These are phyloP conservation scores for Tricholaema leucomelas DNA, from an alignment of 2,113 vertebrate genomes.

Conservation along the genomic window DNA sequence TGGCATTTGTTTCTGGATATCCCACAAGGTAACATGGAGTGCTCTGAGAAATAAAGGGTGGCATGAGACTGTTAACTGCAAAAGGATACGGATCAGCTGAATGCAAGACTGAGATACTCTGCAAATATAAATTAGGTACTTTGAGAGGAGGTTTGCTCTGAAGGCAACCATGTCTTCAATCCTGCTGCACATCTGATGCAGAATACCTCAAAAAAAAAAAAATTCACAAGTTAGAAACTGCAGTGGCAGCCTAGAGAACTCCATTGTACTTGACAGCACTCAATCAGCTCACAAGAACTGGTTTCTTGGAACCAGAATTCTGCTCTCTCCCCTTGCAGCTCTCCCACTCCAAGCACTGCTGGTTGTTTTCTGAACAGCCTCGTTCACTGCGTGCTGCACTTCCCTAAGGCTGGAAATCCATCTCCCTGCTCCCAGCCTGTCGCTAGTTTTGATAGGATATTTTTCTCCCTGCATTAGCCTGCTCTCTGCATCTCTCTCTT, in stretches of 20 bases:
- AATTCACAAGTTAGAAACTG: not conserved
- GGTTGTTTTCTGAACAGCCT: not conserved
- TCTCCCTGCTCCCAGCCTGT: not conserved
- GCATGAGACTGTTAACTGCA: not conserved
- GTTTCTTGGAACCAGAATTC: accelerated
- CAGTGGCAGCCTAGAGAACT: not conserved
- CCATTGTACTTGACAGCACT: not conserved
- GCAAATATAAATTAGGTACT: not conserved
- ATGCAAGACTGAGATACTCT: not conserved
- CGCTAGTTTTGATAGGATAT: not conserved
- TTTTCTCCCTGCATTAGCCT: not conserved
- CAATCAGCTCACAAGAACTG: accelerated
- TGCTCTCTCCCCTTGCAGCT: not conserved
- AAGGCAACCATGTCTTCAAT: not conserved
- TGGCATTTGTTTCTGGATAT: not conserved
- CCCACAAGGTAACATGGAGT: accelerated
- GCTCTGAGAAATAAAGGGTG: not conserved
- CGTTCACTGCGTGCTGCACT: not conserved
- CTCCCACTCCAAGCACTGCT: not conserved
- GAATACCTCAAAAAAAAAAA: not conserved
- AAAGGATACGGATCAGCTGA: not conserved
- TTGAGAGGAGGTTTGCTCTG: not conserved
- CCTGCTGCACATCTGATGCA: not conserved
- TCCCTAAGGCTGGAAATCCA: constrained; percentile 14
- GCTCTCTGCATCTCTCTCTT: not conserved